Base-by-base conservation (phyloP, 2,797 vertebrate genomes). In the Diplodus puntazzo region DNA sequence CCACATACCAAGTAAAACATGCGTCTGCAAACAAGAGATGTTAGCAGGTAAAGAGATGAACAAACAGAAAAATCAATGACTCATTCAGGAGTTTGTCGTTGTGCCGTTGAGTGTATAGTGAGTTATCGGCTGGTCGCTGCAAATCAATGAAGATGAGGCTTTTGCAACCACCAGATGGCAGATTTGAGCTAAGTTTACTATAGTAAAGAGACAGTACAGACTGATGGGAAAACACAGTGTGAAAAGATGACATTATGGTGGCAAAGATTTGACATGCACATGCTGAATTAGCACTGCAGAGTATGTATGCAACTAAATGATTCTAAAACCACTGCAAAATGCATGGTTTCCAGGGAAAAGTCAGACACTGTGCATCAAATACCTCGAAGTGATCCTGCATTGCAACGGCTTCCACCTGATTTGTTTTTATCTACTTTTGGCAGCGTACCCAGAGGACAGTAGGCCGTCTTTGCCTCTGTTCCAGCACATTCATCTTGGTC, bases 91-190 rank as follows among this genome's bases (percentile, higher is more conserved):
- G 45, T 12, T 60, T n/a, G 20, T 6, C 20, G 14, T 50, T 62
- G 59, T 54, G 42, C 66, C 53, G 25, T 25, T 25, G 25, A 25
- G 25, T 25, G 25, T 27, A 21, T 20, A 64, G 5, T n/a, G 25
- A 75, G 43, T 10, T 43, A 1, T 43, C 12, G 21, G 17, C 48
- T 20, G 11, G 21, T 39, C 67, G 46, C 57, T 48, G 3, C 42
- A 58, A 16, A 62, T 13, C 23, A 46, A 34, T 17, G 57, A 23
- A 14, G n/a, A 42, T 13, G 11, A 54, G 5, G 18, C 17, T 17
- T 60, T 16, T 76, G 27, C 50, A 16, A 50, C 90, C 94, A 94
- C 81, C 76, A 93, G 94, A 60, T 89, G 94, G 91, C 88, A 39
- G n/a, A 46, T 61, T 73, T 57, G 84, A 91, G 85, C 82, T 59